Conservation (phyloP, 2,888 invertebrate genomes). For the Diploptera punctata region DNA sequence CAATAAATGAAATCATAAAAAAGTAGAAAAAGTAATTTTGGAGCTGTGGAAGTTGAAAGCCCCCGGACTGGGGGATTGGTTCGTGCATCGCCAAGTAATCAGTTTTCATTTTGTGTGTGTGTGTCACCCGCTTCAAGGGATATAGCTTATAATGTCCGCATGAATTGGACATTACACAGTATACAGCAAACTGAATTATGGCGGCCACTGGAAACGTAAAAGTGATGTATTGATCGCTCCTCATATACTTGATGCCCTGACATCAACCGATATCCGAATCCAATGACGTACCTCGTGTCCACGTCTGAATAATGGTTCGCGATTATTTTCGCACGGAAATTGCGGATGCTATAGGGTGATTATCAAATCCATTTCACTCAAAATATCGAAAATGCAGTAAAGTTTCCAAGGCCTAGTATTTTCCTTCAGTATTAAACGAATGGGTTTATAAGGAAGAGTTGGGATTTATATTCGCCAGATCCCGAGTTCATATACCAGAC, state of each 20-base stretch:
- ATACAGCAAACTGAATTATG: slow-evolving; percentile 10
- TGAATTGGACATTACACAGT: neutral
- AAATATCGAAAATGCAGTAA: too few relatives aligned
- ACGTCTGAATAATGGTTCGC: slow-evolving; percentile 1
- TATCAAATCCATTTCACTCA: neutral
- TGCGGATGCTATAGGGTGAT: neutral
- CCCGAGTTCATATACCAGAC: too few relatives aligned
- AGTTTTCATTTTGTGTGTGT: neutral
- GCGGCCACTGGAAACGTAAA: slow-evolving; percentile 24
- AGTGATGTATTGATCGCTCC: slow-evolving; percentile 19
- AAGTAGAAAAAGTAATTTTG: too few relatives aligned
- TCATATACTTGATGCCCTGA: neutral
- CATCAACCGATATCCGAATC: slow-evolving; percentile 12
- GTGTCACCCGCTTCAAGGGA: neutral
- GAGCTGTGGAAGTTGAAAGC: too few relatives aligned
- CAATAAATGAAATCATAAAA: too few relatives aligned
- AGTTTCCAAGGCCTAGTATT: too few relatives aligned
- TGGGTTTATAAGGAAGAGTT: too few relatives aligned
- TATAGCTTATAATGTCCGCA: neutral
- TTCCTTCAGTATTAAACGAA: too few relatives aligned
- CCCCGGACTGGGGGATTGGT: too few relatives aligned
- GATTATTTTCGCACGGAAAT: neutral
- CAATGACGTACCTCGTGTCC: slow-evolving; percentile 18
- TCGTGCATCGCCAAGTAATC: too few relatives aligned
- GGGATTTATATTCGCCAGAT: too few relatives aligned